Evolutionary conservation across 2,797 vertebrate genomes (phyloP), one percentile per base, ranked within the genome.

Genomic region (Pagetopsis macropterus): DNA sequence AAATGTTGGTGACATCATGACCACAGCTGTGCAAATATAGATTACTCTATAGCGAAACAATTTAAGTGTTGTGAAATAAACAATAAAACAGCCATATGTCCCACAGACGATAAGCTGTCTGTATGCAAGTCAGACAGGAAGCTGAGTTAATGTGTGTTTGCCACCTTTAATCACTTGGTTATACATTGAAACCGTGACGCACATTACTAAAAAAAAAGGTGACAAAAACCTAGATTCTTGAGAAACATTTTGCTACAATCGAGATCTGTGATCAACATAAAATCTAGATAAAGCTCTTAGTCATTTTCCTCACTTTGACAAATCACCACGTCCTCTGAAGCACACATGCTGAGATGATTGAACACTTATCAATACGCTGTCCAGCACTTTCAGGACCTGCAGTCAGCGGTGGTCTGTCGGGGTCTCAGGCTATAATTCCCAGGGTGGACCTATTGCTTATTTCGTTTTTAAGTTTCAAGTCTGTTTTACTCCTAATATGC

Each of bases 171-270:
- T 57, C 3, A 51, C 43, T 6, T 6, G n/a, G 0, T 61, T 33
- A 21, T 15, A 60, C n/a, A 14, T 72, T 33, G 75, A 40, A 51
- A 64, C 4, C 31, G n/a, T 76, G 75, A 85, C 3, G 50, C 75
- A 81, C 62, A 58, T 37, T 33, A 76, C 40, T 61, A 1, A 54
- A 40, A 50, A 57, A 61, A 54, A 64, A 4, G 14, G n/a, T 73
- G 75, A 85, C 3, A 73, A 81, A 59, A 61, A 68, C 50, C 41
- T 76, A 62, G 59, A 21, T 64, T 69, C 10, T 2, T n/a, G 51
- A 23, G 40, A 59, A 64, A 65, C 17, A 44, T 19, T 31, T 3
- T 2, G 0, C 51, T 3, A 11, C 61, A 64, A 76, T 65, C 17
- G 54, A 71, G 40, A 3, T 49, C 44, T 62, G 27, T n/a, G 40